A percentile compares a stretch with the other conserved stretches of the same genome.
Evolutionary conservation across 2,113 vertebrate genomes (phyloP).

Genomic region (Strigops habroptila): DNA sequence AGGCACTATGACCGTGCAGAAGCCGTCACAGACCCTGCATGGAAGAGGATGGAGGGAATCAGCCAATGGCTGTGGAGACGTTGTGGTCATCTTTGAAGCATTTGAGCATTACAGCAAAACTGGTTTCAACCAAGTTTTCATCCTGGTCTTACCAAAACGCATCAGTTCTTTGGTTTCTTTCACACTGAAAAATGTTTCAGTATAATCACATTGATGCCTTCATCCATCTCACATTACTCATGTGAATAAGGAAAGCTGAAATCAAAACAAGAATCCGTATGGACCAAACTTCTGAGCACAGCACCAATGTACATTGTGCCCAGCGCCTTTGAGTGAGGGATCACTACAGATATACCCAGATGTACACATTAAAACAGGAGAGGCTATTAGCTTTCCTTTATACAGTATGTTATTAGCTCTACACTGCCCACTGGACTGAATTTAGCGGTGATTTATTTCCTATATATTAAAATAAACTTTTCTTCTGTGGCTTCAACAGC

Average conservation of each 20-base stretch:
- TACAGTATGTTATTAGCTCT: background rate
- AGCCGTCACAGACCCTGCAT: background rate
- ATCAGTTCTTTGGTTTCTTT: background rate
- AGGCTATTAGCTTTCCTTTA: background rate
- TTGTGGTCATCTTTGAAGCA: no score
- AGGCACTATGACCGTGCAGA: background rate
- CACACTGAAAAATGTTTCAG: background rate
- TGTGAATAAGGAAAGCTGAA: background rate
- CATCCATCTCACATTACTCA: background rate
- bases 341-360: background rate
- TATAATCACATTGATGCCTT: accelerated
- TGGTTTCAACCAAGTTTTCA: background rate
- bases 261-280: background rate
- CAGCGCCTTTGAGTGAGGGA: accelerated
- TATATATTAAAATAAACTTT: background rate
- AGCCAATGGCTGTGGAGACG: accelerated
- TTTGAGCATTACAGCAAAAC: background rate
- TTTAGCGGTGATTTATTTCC: background rate
- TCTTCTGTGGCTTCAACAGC: background rate
- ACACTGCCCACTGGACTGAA: background rate
- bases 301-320: accelerated
- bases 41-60: background rate
- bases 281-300: background rate
- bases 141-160: background rate
- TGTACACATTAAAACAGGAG: accelerated